Evolutionary conservation across 2,797 vertebrate species (phyloP).

Genomic region (Pseudochaenichthys georgianus): DNA sequence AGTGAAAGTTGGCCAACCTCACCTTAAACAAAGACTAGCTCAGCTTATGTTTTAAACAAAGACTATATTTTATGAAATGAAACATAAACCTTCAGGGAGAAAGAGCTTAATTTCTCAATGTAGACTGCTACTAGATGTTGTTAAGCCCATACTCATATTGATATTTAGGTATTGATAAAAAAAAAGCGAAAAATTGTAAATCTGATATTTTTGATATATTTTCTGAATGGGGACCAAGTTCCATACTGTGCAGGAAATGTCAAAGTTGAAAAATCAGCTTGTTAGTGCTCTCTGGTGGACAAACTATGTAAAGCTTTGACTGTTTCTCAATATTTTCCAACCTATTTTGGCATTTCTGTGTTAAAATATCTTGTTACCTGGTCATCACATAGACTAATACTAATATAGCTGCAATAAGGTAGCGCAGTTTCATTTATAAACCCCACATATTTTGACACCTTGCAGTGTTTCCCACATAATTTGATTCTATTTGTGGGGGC

Average conservation of each 20-base stretch:
- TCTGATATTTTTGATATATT: not conserved
- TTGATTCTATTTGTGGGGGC: too few relatives aligned
- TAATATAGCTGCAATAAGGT: not conserved
- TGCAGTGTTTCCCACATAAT: too few relatives aligned
- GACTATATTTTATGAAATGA: not conserved
- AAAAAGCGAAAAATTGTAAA: not conserved
- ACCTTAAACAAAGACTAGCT: slow-evolving; percentile 1
- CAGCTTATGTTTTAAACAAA: not conserved
- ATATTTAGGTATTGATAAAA: not conserved
- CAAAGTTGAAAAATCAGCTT: not conserved
- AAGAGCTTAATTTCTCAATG: not conserved
- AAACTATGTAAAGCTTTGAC: not conserved
- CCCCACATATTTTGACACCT: too few relatives aligned
- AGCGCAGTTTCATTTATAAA: too few relatives aligned
- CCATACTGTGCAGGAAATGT: not conserved
- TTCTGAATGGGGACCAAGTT: not conserved
- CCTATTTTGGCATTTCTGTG: not conserved
- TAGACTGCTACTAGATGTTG: not conserved
- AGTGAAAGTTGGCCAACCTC: not conserved
- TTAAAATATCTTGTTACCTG: not conserved
- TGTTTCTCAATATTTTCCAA: not conserved
- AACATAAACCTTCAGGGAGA: not conserved
- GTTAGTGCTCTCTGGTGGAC: too few relatives aligned
- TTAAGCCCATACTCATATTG: not conserved
- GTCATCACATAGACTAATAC: not conserved